Percentiles rank a stretch among this genome's conserved stretches.
These are phyloP conservation scores for Microcebus ravelobensis DNA, from an alignment of 2,113 vertebrate genomes.

Conservation along the genomic window DNA sequence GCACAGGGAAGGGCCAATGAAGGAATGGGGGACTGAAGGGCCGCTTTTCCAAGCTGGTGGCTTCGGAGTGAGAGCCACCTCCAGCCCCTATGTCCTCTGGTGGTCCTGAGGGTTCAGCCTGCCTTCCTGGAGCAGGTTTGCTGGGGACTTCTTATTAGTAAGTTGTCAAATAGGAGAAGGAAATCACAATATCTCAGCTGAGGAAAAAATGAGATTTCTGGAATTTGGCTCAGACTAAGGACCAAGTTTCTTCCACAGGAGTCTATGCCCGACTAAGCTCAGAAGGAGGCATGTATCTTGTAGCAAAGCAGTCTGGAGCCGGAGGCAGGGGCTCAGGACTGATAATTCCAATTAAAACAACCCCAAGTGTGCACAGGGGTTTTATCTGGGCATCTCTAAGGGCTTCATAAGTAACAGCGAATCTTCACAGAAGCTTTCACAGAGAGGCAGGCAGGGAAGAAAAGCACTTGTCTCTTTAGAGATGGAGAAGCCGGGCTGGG, in stretches of 20 bases:
- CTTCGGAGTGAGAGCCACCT: background rate
- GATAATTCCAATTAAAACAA: background rate
- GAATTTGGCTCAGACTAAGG: background rate
- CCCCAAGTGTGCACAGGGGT: too few species aligned
- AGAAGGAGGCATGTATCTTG: background rate
- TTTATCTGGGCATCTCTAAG: background rate
- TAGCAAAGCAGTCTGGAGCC: background rate
- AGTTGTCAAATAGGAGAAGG: background rate
- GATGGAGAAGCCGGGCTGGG: background rate
- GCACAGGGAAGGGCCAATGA: too few species aligned
- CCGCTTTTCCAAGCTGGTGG: background rate
- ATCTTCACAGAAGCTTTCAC: background rate
- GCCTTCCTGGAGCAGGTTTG: background rate
- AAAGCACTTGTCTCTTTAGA: background rate
- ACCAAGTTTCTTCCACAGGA: background rate
- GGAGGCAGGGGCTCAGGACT: background rate
- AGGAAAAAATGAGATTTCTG: conserved; percentile 26
- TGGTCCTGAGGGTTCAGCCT: background rate
- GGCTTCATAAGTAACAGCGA: background rate
- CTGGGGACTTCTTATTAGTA: background rate
- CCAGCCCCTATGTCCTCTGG: background rate
- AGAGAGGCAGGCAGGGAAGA: background rate
- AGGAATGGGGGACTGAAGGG: too few species aligned
- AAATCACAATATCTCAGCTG: background rate
- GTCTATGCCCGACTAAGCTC: background rate